Evolutionary conservation across 2,113 vertebrate genomes (phyloP).

Genomic region (Trichechus manatus): DNA sequence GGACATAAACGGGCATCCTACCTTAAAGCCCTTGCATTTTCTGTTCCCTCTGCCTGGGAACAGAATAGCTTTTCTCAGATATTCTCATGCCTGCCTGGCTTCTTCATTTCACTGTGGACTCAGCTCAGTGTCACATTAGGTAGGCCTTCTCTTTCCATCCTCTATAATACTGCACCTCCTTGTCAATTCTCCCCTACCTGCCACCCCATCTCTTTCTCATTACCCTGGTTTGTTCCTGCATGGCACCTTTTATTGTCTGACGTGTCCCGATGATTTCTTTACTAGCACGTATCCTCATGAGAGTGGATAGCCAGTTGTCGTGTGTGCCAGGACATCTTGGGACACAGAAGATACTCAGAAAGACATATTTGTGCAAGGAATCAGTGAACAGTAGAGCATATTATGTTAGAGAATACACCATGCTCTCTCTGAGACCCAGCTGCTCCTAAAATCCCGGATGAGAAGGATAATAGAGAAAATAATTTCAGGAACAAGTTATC

Average conservation of each 20-base stretch:
- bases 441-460: background rate
- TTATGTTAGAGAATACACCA: background rate
- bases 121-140: background rate
- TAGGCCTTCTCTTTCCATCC: background rate
- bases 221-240: background rate
- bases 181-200: background rate
- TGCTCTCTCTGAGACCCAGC: background rate
- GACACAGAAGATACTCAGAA: background rate
- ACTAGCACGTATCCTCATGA: background rate
- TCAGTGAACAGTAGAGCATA: background rate
- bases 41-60: background rate
- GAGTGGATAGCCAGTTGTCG: background rate
- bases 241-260: background rate
- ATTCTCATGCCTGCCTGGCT: background rate
- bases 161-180: background rate
- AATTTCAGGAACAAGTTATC: background rate
- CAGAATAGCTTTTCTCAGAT: background rate
- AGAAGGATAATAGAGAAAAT: background rate
- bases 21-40: background rate
- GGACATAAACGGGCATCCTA: background rate
- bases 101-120: background rate
- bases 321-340: background rate
- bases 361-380: slow-evolving; percentile 34
- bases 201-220: background rate
- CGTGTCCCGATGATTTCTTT: background rate